These are phyloP conservation scores for Kryptopterus vitreolus DNA, from an alignment of 2,797 vertebrate species.

Conservation along the genomic window DNA sequence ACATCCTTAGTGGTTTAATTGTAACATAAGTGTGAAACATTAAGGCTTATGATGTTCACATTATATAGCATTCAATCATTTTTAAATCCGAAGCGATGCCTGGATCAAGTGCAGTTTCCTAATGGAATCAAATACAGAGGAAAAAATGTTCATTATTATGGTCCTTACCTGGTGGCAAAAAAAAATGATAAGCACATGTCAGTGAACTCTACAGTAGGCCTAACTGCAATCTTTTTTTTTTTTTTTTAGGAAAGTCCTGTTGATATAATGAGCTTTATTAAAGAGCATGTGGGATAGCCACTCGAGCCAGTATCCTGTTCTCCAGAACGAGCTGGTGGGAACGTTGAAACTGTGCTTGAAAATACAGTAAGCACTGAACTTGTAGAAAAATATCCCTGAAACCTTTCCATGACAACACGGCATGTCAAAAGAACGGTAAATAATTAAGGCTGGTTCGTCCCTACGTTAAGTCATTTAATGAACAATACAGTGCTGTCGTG, in stretches of 20 bases:
- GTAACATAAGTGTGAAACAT: no score
- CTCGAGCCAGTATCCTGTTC: slow-evolving; percentile 5
- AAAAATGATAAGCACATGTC: not conserved
- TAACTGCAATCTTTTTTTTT: not conserved
- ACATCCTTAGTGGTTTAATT: no score
- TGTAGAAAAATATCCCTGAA: slow-evolving; percentile 7
- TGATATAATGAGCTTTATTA: not conserved
- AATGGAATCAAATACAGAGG: no score
- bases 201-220: not conserved
- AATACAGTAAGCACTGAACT: slow-evolving; percentile 5
- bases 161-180: not conserved
- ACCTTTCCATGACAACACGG: not conserved
- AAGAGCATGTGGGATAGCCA: slow-evolving; percentile 6
- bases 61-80: no score
- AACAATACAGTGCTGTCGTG: not conserved
- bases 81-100: no score
- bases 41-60: no score
- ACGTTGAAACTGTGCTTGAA: slow-evolving; percentile 4
- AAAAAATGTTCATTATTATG: not conserved
- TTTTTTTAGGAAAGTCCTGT: slow-evolving; percentile 14
- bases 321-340: slow-evolving; percentile 10
- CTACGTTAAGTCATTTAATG: not conserved
- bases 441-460: not conserved
- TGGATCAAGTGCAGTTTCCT: no score
- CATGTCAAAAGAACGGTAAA: not conserved